These are phyloP conservation scores for Odiellus spinosus DNA, from an alignment of 2,888 invertebrate genomes.

Conservation along the genomic window DNA sequence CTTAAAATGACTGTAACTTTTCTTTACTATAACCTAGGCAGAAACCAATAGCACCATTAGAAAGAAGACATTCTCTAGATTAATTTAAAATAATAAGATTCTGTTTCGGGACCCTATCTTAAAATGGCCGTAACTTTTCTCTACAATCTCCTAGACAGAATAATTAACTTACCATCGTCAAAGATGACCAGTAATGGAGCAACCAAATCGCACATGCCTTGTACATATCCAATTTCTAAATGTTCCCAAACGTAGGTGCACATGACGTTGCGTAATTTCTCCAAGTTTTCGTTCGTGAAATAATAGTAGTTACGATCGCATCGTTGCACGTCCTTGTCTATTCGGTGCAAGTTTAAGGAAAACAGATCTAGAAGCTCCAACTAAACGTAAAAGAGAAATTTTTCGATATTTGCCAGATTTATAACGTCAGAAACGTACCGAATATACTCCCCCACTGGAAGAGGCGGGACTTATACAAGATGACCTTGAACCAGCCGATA, in stretches of 20 bases:
- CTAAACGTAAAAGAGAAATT: slow-evolving; percentile 24
- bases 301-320: slow-evolving; percentile 90
- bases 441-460: slow-evolving; percentile 78
- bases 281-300: slow-evolving; percentile 68
- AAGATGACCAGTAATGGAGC: slow-evolving; percentile 82
- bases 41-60: too few relatives aligned
- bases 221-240: slow-evolving; percentile 84
- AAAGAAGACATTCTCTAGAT: too few relatives aligned
- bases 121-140: too few relatives aligned
- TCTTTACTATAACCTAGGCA: too few relatives aligned
- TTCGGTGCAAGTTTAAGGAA: slow-evolving; percentile 76
- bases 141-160: too few relatives aligned
- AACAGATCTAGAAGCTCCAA: slow-evolving; percentile 67
- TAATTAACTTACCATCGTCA: slow-evolving; percentile 52
- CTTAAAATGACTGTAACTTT: too few relatives aligned
- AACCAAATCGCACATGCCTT: slow-evolving; percentile 92
- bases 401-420: not conserved
- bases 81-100: too few relatives aligned
- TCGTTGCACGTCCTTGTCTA: slow-evolving; percentile 89
- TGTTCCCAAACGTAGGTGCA: slow-evolving; percentile 98
- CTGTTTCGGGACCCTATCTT: too few relatives aligned
- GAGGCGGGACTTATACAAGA: slow-evolving; percentile 70
- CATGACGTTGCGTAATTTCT: slow-evolving; percentile 84
- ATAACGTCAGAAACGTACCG: slow-evolving; percentile 40
- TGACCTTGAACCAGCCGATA: slow-evolving; percentile 35